Evolutionary conservation across 2,888 invertebrate genomes (phyloP).

Genomic region (Nebria brevicollis): DNA sequence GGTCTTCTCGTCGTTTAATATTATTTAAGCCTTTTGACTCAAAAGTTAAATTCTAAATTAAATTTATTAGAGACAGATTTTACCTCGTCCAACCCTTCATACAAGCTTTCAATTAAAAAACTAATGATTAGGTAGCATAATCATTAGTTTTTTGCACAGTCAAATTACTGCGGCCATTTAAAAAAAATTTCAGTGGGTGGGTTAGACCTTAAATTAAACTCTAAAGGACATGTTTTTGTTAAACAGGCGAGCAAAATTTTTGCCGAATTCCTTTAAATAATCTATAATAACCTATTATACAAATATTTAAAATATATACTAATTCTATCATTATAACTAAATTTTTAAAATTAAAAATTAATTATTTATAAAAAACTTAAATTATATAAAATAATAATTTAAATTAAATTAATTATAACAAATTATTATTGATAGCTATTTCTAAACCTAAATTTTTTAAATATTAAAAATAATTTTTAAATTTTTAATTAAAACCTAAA

Average conservation of each 20-base stretch:
- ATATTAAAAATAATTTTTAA: slow-evolving; percentile 63
- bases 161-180: slow-evolving; percentile 67
- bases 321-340: slow-evolving; percentile 70
- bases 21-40: slow-evolving; percentile 63
- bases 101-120: slow-evolving; percentile 82
- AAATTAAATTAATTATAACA: slow-evolving; percentile 64
- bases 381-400: slow-evolving; percentile 62
- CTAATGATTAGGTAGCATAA: slow-evolving; percentile 85
- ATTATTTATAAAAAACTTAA: slow-evolving; percentile 62
- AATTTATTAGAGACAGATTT: slow-evolving; percentile 69
- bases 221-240: slow-evolving; percentile 74
- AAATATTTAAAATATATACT: slow-evolving; percentile 46
- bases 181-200: slow-evolving; percentile 75
- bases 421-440: slow-evolving; percentile 66
- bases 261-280: slow-evolving; percentile 73
- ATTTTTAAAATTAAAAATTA: slow-evolving; percentile 61
- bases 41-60: slow-evolving; percentile 64
- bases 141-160: slow-evolving; percentile 77
- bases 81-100: slow-evolving; percentile 80
- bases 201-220: slow-evolving; percentile 57
- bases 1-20: slow-evolving; percentile 80
- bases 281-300: slow-evolving; percentile 59
- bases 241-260: slow-evolving; percentile 76
- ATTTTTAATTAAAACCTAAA: slow-evolving; percentile 70
- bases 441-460: slow-evolving; percentile 67